Percentiles rank a stretch among this genome's conserved stretches.
These are phyloP conservation scores for Agrypnia vestita DNA, from an alignment of 1,140 invertebrate genomes.

Conservation along the genomic window DNA sequence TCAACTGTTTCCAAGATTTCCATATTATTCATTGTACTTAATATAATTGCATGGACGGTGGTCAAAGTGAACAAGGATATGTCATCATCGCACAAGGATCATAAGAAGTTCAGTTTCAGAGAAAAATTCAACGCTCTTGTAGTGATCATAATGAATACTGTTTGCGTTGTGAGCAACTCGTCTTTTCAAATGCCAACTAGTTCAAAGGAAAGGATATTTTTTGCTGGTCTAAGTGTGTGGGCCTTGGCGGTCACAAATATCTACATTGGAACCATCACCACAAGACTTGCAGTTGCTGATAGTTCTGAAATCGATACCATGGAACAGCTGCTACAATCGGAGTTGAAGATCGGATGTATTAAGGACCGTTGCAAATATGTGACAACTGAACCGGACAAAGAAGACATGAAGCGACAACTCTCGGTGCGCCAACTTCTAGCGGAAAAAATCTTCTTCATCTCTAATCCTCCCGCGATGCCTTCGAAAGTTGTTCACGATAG, in stretches of 20 bases:
- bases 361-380: slow-evolving; percentile 15
- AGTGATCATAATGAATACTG: slow-evolving; percentile 29
- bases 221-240: slow-evolving; percentile 30
- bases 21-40: slow-evolving; percentile 13
- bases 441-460: slow-evolving; percentile 23
- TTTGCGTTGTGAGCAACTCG: slow-evolving; percentile 44
- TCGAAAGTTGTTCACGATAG: background rate
- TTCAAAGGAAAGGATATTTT: slow-evolving; percentile 46
- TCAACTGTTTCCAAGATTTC: background rate
- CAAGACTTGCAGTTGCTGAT: slow-evolving; percentile 3
- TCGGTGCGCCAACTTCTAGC: slow-evolving; percentile 11
- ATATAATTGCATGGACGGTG: slow-evolving; percentile 42
- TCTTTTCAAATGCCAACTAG: slow-evolving; percentile 34
- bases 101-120: background rate
- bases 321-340: slow-evolving; percentile 42
- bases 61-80: slow-evolving; percentile 31
- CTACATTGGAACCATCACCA: slow-evolving; percentile 42
- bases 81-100: background rate
- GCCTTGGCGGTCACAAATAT: slow-evolving; percentile 44
- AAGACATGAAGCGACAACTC: background rate
- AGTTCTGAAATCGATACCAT: slow-evolving; percentile 47
- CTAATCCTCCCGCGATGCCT: background rate
- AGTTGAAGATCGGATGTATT: slow-evolving; percentile 37
- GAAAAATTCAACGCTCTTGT: slow-evolving; percentile 19
- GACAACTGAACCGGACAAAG: background rate